Evolutionary conservation across 2,797 vertebrate genomes (phyloP).

Genomic region (Galaxias olidus): DNA sequence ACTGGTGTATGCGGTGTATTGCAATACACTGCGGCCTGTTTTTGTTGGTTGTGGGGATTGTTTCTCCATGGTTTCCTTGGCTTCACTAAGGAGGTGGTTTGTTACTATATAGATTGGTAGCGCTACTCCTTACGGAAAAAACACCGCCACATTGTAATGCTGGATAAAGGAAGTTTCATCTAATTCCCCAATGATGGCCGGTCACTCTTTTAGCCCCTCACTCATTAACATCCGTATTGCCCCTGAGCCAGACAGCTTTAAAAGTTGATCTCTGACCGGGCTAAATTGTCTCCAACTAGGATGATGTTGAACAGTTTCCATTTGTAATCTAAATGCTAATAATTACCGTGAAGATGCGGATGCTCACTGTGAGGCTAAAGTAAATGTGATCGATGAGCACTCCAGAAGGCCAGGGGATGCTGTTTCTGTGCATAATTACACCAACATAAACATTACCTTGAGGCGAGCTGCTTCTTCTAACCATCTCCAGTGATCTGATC

Average conservation of each 20-base stretch:
- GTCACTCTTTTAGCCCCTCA: conserved; percentile 11
- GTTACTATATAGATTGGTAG: no score
- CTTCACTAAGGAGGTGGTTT: no score
- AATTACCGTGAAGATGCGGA: conserved; percentile 39
- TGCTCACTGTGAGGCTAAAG: conserved; percentile 30
- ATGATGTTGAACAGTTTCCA: conserved; percentile 53
- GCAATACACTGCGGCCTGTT: neutral
- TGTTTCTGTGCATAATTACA: conserved; percentile 33
- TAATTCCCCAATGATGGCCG: neutral
- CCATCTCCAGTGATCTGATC: no score
- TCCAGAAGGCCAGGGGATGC: conserved; percentile 12
- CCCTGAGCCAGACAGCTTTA: conserved; percentile 36
- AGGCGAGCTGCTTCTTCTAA: neutral
- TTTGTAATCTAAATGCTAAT: conserved; percentile 66
- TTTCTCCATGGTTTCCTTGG: neutral
- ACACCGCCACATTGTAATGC: no score
- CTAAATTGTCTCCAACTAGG: conserved; percentile 43
- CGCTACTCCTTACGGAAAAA: no score
- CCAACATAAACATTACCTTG: conserved; percentile 15
- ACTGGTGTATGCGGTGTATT: neutral
- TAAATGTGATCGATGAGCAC: conserved; percentile 55
- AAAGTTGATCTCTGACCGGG: conserved; percentile 49
- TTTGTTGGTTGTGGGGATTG: neutral
- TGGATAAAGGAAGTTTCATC: no score
- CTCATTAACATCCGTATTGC: conserved; percentile 31